Conservation (phyloP, 2,797 vertebrate genomes). For the Sus cebifrons region DNA sequence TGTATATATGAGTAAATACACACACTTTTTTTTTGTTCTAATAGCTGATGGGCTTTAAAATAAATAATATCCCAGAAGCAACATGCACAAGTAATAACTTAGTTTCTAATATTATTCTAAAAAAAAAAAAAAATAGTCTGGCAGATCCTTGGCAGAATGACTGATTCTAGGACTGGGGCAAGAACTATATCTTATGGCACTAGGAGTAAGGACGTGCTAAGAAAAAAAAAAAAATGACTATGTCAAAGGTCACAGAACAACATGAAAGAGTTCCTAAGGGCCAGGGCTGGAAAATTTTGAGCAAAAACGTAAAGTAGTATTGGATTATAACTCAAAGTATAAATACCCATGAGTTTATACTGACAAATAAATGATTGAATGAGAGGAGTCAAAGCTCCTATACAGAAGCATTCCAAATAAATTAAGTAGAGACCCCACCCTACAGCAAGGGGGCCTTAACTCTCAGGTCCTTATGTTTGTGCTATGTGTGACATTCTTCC, state of each 20-base stretch:
- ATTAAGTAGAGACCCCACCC: not conserved
- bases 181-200: not conserved
- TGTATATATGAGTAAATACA: not conserved
- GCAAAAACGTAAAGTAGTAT: not conserved
- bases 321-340: not conserved
- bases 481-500: not conserved
- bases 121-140: not conserved
- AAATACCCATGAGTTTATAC: not conserved
- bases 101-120: not conserved
- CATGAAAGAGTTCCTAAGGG: not conserved
- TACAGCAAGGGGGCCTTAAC: not conserved
- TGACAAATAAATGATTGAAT: not conserved
- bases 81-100: not conserved
- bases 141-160: not conserved
- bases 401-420: not conserved
- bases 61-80: not conserved
- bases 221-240: not conserved
- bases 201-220: not conserved
- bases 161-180: not conserved
- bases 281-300: not conserved
- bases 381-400: not conserved
- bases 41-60: not conserved
- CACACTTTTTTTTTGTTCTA: not conserved
- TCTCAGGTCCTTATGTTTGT: not conserved
- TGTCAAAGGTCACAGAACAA: not conserved